Percentiles rank a stretch among this genome's conserved stretches.
phyloP scores from a whole-genome alignment of 2,888 invertebrate species.

The Synergus laeviventris region DNA sequence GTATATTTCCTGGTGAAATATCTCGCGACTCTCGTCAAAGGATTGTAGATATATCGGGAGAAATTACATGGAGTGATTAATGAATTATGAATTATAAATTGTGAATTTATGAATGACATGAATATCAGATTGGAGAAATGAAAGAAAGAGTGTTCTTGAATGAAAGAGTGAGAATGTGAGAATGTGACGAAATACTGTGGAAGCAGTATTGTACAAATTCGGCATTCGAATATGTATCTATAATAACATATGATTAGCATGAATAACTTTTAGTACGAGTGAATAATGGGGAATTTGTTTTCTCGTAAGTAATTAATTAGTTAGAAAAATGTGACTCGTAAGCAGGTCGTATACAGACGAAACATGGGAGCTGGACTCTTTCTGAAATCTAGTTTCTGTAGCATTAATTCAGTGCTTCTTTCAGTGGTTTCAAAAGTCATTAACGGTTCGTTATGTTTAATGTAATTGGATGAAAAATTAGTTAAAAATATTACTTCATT shows the following conservation, averaged over 20 bases:
- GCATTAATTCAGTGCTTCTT: constrained; percentile 3
- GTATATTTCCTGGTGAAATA: not conserved
- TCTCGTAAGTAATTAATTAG: constrained; percentile 8
- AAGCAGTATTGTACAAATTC: constrained; percentile 31
- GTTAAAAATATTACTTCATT: not conserved
- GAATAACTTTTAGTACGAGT: not conserved
- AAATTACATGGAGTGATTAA: not conserved
- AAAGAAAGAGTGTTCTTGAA: not conserved
- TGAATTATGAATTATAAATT: not conserved
- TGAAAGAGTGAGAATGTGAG: not conserved
- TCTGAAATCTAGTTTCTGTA: not conserved
- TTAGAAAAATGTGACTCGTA: constrained; percentile 18
- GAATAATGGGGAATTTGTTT: constrained; percentile 5
- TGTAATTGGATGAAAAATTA: not conserved
- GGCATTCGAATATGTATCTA: constrained; percentile 6
- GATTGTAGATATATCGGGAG: constrained; percentile 30
- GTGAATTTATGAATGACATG: constrained; percentile 3
- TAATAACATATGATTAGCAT: not conserved
- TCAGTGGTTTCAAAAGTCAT: constrained; percentile 16
- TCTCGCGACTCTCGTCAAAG: not conserved
- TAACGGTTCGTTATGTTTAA: not conserved
- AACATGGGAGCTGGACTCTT: constrained; percentile 34
- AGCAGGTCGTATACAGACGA: constrained; percentile 30
- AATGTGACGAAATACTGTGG: not conserved
- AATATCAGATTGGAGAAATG: not conserved